Percentiles rank a stretch among this genome's conserved stretches.
Evolutionary conservation across 2,888 invertebrate species (phyloP).

Genomic region (Drosophila melanocephala): DNA sequence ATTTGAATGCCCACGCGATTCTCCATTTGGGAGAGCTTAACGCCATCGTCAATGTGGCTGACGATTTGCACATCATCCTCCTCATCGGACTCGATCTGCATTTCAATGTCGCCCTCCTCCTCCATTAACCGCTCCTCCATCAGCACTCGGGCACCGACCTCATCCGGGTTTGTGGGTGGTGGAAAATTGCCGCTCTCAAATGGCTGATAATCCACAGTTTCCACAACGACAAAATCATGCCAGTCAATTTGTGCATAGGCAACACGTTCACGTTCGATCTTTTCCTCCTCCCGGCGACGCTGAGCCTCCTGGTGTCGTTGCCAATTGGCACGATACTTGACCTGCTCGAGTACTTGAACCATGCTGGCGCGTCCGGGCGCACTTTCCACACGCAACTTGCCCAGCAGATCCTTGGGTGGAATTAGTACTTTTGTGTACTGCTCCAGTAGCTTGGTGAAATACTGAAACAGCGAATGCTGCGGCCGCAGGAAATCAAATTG

Average conservation of each 20-base stretch:
- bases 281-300: constrained; percentile 96
- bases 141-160: constrained; percentile 97
- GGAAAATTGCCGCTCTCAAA: constrained; percentile 98
- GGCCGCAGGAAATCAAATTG: constrained; percentile 99
- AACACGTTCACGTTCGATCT: constrained; percentile 96
- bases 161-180: constrained; percentile 98
- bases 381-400: constrained; percentile 92
- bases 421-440: constrained; percentile 99
- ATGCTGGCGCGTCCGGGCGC: constrained; percentile 87
- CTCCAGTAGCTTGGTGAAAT: constrained; percentile 98
- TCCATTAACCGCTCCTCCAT: constrained; percentile 94
- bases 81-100: constrained; percentile 95
- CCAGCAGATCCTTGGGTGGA: constrained; percentile 96
- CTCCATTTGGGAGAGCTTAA: constrained; percentile 89
- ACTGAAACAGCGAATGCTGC: constrained; percentile 98
- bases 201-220: constrained; percentile 99
- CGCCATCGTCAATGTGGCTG: constrained; percentile 64
- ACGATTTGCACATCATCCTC: constrained; percentile 86
- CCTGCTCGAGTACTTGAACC: constrained; percentile 92
- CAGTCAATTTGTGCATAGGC: constrained; percentile 99
- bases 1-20: constrained; percentile 86
- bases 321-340: constrained; percentile 98
- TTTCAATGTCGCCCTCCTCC: constrained; percentile 92
- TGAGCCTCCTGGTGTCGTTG: constrained; percentile 97
- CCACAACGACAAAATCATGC: constrained; percentile 99